Conservation (phyloP, 2,113 vertebrate genomes). For the Empidonax alnorum region DNA sequence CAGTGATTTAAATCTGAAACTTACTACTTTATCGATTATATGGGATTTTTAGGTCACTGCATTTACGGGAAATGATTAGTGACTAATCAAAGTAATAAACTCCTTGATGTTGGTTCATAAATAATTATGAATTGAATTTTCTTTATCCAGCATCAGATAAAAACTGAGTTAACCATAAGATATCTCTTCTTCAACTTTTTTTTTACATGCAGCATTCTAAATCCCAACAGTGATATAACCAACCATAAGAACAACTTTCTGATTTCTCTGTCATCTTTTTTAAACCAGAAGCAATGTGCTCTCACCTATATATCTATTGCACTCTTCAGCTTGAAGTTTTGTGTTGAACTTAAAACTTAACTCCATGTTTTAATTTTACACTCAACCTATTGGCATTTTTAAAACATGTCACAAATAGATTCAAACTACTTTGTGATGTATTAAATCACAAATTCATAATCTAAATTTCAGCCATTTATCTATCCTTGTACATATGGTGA, state of each 20-base stretch:
- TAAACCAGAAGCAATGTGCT: neutral
- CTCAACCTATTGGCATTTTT: neutral
- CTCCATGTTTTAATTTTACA: neutral
- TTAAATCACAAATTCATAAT: neutral
- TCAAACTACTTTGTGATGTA: neutral
- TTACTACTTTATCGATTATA: slow-evolving; percentile 86
- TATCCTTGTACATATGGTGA: neutral
- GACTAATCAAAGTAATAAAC: slow-evolving; percentile 82
- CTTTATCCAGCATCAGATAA: slow-evolving; percentile 24
- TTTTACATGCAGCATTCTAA: neutral
- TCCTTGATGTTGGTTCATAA: slow-evolving; percentile 76
- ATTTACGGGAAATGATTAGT: slow-evolving; percentile 84
- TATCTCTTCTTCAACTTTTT: neutral
- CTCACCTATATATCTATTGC: neutral
- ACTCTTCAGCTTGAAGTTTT: neutral
- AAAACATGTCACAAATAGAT: neutral
- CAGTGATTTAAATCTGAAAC: slow-evolving; percentile 86
- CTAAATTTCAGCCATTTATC: neutral
- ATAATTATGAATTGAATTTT: slow-evolving; percentile 71
- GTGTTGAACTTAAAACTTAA: neutral
- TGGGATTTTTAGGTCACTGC: slow-evolving; percentile 72
- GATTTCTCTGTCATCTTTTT: neutral
- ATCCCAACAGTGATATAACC: neutral
- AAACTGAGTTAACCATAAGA: neutral
- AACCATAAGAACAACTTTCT: neutral